Conservation (phyloP, 2,113 vertebrate species). For the Nesoenas mayeri region DNA sequence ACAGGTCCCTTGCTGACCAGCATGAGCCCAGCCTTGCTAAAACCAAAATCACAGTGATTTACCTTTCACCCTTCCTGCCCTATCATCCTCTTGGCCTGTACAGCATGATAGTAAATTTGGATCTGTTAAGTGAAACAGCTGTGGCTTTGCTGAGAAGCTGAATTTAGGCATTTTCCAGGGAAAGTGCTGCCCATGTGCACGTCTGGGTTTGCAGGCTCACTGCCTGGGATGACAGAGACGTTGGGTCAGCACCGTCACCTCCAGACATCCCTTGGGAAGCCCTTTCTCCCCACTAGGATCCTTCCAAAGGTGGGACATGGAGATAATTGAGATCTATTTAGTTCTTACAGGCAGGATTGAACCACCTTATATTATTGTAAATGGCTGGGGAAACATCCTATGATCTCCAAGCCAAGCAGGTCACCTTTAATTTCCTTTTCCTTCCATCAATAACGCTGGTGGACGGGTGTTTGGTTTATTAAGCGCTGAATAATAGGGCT, state of each 20-base stretch:
- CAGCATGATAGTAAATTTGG: neutral
- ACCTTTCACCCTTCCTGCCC: neutral
- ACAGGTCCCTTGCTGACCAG: neutral
- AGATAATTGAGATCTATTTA: neutral
- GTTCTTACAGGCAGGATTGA: constrained; percentile 14
- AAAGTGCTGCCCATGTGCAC: neutral
- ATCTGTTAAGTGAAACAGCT: neutral
- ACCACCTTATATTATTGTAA: constrained; percentile 21
- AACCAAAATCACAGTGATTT: neutral
- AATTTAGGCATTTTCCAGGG: neutral
- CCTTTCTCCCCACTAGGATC: neutral
- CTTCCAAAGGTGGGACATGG: neutral
- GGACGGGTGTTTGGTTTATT: constrained; percentile 50
- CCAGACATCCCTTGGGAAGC: neutral
- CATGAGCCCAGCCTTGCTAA: neutral
- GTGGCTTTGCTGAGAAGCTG: neutral
- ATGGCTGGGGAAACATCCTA: neutral
- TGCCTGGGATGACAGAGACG: neutral
- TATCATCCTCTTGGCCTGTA: neutral
- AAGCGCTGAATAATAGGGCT: neutral
- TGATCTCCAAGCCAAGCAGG: constrained; percentile 33
- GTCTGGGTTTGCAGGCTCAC: neutral
- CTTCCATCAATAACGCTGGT: neutral
- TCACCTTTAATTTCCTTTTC: constrained; percentile 57
- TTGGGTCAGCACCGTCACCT: neutral